These are phyloP conservation scores for Pollachius pollachius DNA, from an alignment of 2,113 vertebrate species.

Conservation along the genomic window DNA sequence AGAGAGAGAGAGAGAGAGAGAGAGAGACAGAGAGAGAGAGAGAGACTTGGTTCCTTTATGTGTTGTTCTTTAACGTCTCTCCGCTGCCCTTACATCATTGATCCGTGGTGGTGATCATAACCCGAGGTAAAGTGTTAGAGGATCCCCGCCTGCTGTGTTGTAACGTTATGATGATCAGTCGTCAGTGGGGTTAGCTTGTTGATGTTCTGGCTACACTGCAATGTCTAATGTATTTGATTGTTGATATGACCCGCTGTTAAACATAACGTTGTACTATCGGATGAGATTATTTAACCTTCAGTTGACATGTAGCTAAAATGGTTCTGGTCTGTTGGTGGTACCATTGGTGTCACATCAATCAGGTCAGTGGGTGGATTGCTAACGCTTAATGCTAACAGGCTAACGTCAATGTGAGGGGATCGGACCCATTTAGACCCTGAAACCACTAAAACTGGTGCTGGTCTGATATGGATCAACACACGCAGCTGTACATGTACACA, in stretches of 20 bases:
- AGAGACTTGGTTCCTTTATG: constrained; percentile 69
- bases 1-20: too few relatives aligned
- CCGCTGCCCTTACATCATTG: not conserved
- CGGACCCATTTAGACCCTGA: not conserved
- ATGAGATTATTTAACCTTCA: not conserved
- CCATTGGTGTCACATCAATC: constrained; percentile 22
- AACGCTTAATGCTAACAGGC: constrained; percentile 31
- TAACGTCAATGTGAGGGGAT: constrained; percentile 24
- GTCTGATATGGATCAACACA: too few relatives aligned
- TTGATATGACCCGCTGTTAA: too few relatives aligned
- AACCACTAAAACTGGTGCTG: too few relatives aligned
- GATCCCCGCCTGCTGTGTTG: constrained; percentile 33
- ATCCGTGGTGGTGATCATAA: constrained; percentile 35
- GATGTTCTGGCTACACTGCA: constrained; percentile 4
- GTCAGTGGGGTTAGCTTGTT: constrained; percentile 30
- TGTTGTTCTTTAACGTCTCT: constrained; percentile 29
- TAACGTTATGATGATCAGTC: constrained; percentile 28
- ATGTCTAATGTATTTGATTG: too few relatives aligned
- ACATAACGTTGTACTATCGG: too few relatives aligned
- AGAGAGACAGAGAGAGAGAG: too few relatives aligned
- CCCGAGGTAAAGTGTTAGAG: constrained; percentile 55
- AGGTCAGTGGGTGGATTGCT: constrained; percentile 45
- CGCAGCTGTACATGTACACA: too few relatives aligned
- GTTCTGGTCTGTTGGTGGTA: not conserved
- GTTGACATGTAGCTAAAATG: constrained; percentile 18